Conservation (phyloP, 1,140 invertebrate species). For the Venturia canescens region DNA sequence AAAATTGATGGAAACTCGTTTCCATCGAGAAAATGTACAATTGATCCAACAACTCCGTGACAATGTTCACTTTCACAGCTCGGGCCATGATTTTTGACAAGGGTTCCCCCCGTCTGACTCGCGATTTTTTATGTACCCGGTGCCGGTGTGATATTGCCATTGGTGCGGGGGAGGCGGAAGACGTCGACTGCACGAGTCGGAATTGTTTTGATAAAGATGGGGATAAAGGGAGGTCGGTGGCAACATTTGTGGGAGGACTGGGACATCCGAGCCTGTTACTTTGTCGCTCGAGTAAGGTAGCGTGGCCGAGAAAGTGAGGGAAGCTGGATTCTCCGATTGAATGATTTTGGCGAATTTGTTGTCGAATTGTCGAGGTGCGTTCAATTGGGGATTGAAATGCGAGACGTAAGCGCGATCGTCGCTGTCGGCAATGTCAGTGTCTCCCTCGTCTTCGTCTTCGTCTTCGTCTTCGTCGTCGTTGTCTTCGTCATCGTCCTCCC, state of each 20-base stretch:
- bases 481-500: neutral
- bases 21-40: slow-evolving; percentile 15
- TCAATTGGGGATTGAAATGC: neutral
- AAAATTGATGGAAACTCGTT: slow-evolving; percentile 15
- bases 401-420: neutral
- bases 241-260: slow-evolving; percentile 2
- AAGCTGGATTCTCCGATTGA: slow-evolving; percentile 13
- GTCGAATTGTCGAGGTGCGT: neutral
- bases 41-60: neutral
- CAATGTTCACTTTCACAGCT: neutral
- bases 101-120: neutral
- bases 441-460: neutral
- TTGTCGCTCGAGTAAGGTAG: slow-evolving; percentile 4
- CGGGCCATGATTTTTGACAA: slow-evolving; percentile 20
- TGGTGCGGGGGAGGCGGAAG: neutral
- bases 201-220: slow-evolving; percentile 19
- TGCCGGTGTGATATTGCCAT: slow-evolving; percentile 9
- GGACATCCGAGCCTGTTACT: neutral
- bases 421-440: neutral
- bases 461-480: too few relatives aligned
- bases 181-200: neutral
- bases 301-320: neutral
- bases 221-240: slow-evolving; percentile 6
- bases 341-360: neutral
- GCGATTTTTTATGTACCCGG: neutral